phyloP scores from a whole-genome alignment of 1,140 invertebrate species.

The fruit fly (Drosophila melanogaster) region DNA sequence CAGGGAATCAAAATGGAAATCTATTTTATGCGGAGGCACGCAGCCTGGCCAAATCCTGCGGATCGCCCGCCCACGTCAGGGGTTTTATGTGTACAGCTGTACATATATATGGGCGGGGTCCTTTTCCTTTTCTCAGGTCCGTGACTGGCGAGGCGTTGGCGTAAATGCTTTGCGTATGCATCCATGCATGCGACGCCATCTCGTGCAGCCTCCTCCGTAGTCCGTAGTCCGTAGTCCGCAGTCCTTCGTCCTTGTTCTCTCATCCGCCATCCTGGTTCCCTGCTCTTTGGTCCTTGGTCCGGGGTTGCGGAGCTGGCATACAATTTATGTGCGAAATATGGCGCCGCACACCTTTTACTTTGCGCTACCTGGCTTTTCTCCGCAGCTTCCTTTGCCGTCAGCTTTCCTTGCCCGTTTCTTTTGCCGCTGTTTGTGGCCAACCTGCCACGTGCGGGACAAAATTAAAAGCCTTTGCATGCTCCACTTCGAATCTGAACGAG shows the following conservation, averaged over 20 bases:
- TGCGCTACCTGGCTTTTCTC: conserved; percentile 49
- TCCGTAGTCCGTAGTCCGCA: neutral
- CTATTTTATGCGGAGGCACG: conserved; percentile 80
- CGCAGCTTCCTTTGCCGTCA: conserved; percentile 26
- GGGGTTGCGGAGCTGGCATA: conserved; percentile 50
- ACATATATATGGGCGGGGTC: conserved; percentile 8
- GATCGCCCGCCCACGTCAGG: conserved; percentile 16
- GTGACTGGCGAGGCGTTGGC: conserved; percentile 49
- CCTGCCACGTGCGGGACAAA: conserved; percentile 41
- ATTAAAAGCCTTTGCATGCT: conserved; percentile 56
- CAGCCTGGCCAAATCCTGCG: conserved; percentile 32
- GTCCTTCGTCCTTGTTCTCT: neutral
- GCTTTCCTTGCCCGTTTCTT: conserved; percentile 25
- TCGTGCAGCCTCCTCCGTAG: conserved; percentile 53
- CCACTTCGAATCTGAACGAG: conserved; percentile 20
- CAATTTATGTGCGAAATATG: conserved; percentile 82
- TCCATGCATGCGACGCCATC: conserved; percentile 71
- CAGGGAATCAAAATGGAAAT: conserved; percentile 72
- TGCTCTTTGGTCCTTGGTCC: conserved; percentile 14
- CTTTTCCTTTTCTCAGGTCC: conserved; percentile 13
- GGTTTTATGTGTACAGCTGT: conserved; percentile 1
- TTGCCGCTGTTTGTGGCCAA: conserved; percentile 32
- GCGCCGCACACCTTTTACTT: conserved; percentile 64
- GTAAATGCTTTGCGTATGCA: conserved; percentile 80
- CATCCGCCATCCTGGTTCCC: neutral